A percentile compares a stretch with the other conserved stretches of the same genome.
phyloP scores from a whole-genome alignment of 2,797 vertebrate genomes.

The Acanthiza pusilla region DNA sequence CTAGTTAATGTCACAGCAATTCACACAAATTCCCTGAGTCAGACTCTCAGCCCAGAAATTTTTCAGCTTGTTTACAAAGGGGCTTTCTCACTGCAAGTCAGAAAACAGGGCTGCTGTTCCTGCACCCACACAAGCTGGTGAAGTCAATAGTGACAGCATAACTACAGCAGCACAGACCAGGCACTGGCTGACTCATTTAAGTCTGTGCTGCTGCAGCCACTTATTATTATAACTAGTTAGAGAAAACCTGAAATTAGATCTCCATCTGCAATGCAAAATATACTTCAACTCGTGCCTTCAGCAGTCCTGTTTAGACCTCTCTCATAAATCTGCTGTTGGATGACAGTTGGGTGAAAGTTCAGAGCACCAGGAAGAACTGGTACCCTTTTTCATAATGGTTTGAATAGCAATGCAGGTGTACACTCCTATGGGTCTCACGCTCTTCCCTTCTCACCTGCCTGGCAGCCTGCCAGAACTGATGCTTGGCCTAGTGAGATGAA shows the following conservation, averaged over 20 bases:
- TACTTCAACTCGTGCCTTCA: not conserved
- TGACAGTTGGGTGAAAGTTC: not conserved
- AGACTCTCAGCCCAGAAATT: not conserved
- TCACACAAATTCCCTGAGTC: not conserved
- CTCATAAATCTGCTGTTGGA: not conserved
- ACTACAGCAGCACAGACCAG: not conserved
- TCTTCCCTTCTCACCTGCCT: not conserved
- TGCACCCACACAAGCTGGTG: not conserved
- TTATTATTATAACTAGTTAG: not conserved
- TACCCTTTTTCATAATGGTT: not conserved
- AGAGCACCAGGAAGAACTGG: not conserved
- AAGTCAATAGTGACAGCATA: not conserved
- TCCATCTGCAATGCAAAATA: not conserved
- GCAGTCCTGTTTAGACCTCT: not conserved
- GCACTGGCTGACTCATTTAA: not conserved
- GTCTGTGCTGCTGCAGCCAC: not conserved
- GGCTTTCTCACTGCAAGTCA: not conserved
- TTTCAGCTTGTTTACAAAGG: not conserved
- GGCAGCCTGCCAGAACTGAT: not conserved
- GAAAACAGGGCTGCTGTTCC: not conserved
- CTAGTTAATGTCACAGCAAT: not conserved
- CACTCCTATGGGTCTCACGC: not conserved
- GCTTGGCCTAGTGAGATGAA: not conserved
- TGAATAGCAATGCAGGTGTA: not conserved
- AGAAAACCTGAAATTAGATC: not conserved